phyloP scores from a whole-genome alignment of 30 jellyfish, hydroid and myxozoan species.

The Aurelia aurita region DNA sequence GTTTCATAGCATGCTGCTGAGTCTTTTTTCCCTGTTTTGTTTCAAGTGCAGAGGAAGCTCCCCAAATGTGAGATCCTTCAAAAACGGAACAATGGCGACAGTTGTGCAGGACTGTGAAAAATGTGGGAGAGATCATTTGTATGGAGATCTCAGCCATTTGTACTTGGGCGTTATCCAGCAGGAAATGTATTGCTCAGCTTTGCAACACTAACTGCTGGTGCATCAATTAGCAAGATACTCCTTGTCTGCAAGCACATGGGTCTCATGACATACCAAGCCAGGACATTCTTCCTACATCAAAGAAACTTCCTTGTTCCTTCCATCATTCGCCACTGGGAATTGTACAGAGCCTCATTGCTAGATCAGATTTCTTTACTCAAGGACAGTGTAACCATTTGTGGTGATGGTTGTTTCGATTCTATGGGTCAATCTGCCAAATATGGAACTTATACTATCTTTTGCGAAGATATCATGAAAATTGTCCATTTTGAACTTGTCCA shows the following conservation, averaged over 20 bases:
- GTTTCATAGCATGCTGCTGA: slow-evolving; percentile 6
- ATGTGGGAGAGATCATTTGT: slow-evolving; percentile 5
- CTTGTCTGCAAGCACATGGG: slow-evolving; percentile 3
- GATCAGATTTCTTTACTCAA: not conserved
- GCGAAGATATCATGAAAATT: too few relatives aligned
- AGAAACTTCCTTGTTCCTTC: slow-evolving; percentile 20
- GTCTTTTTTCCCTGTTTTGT: not conserved
- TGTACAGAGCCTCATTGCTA: slow-evolving; percentile 7
- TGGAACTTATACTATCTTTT: too few relatives aligned
- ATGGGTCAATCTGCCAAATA: too few relatives aligned
- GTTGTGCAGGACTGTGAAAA: slow-evolving; percentile 1
- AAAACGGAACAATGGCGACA: slow-evolving; percentile 19
- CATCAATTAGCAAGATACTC: slow-evolving; percentile 19
- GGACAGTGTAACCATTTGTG: not conserved
- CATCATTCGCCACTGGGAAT: slow-evolving; percentile 19
- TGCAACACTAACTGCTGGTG: slow-evolving; percentile 5
- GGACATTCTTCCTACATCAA: slow-evolving; percentile 9
- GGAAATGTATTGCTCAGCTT: slow-evolving; percentile 15
- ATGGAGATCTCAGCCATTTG: slow-evolving; percentile 20
- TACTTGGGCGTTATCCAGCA: slow-evolving; percentile 29
- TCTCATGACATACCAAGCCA: not conserved
- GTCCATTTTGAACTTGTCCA: too few relatives aligned
- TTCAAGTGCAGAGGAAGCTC: slow-evolving; percentile 1
- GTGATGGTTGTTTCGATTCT: slow-evolving; percentile 20
- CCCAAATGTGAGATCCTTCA: not conserved